Conservation (phyloP, 2,797 vertebrate species). For the Iguana delicatissima region DNA sequence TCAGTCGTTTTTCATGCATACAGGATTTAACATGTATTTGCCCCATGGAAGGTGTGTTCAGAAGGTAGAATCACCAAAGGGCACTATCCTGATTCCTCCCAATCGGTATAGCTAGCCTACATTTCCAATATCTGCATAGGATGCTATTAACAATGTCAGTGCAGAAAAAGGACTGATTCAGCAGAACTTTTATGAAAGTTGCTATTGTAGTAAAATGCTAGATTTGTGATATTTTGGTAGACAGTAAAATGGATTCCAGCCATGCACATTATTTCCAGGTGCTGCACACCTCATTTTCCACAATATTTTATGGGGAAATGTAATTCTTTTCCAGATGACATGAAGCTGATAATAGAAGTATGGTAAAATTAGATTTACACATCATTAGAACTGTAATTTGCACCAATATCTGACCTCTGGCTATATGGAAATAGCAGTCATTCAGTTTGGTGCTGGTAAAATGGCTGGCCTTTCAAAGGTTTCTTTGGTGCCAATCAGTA, state of each 20-base stretch:
- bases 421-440: conserved; percentile 81
- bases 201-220: conserved; percentile 46
- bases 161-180: conserved; percentile 8
- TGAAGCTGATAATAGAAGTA: conserved; percentile 61
- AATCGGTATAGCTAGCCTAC: background rate
- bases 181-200: conserved; percentile 63
- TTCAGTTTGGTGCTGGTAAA: conserved; percentile 80
- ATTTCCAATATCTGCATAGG: background rate
- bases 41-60: background rate
- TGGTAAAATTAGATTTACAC: conserved; percentile 72
- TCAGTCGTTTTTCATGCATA: too few species aligned
- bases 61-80: background rate
- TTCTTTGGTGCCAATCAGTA: conserved; percentile 78
- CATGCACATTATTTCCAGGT: conserved; percentile 42
- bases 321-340: conserved; percentile 76
- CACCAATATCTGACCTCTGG: conserved; percentile 83
- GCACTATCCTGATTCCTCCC: too few species aligned
- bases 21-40: background rate
- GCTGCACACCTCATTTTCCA: conserved; percentile 68
- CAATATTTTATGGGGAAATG: conserved; percentile 72
- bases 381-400: conserved; percentile 77
- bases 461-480: conserved; percentile 85
- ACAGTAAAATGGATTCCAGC: conserved; percentile 68
- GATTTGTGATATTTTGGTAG: conserved; percentile 70
- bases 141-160: background rate